A percentile compares a stretch with the other conserved stretches of the same genome.
Evolutionary conservation across 1,140 invertebrate species (phyloP).

Genomic region (Pseudoatta argentina): DNA sequence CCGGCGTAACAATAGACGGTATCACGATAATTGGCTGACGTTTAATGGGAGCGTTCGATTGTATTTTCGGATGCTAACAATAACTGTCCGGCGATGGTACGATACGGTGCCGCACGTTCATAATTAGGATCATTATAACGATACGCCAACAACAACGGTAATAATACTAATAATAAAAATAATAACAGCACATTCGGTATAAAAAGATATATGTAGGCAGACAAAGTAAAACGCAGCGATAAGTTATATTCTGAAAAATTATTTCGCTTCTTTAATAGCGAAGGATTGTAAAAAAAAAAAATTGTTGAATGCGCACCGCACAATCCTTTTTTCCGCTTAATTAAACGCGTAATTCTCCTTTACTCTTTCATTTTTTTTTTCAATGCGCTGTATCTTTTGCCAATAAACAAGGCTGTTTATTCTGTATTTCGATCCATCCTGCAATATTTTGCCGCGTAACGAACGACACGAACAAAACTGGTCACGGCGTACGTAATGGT

Average conservation of each 20-base stretch:
- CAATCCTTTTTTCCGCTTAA: neutral
- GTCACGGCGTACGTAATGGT: conserved; percentile 46
- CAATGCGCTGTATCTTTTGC: neutral
- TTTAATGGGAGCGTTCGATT: conserved; percentile 52
- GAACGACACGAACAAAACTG: conserved; percentile 59
- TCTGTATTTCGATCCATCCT: conserved; percentile 13
- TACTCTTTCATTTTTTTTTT: neutral
- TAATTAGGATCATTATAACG: conserved; percentile 47
- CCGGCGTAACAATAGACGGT: conserved; percentile 37
- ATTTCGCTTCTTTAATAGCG: neutral
- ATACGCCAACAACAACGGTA: conserved; percentile 18
- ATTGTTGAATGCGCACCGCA: neutral
- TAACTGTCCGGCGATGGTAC: conserved; percentile 15
- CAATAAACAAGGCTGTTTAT: conserved; percentile 21
- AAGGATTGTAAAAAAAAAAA: neutral
- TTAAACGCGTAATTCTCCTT: conserved; percentile 11
- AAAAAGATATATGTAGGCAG: neutral
- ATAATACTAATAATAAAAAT: conserved; percentile 51
- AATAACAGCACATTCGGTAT: neutral
- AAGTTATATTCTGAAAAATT: neutral
- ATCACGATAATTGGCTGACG: conserved; percentile 55
- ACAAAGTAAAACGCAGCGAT: neutral
- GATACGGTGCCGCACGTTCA: neutral
- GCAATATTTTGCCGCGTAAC: conserved; percentile 48
- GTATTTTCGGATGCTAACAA: conserved; percentile 43